phyloP scores from a whole-genome alignment of 2,113 vertebrate genomes.

The Lophochroa leadbeateri region DNA sequence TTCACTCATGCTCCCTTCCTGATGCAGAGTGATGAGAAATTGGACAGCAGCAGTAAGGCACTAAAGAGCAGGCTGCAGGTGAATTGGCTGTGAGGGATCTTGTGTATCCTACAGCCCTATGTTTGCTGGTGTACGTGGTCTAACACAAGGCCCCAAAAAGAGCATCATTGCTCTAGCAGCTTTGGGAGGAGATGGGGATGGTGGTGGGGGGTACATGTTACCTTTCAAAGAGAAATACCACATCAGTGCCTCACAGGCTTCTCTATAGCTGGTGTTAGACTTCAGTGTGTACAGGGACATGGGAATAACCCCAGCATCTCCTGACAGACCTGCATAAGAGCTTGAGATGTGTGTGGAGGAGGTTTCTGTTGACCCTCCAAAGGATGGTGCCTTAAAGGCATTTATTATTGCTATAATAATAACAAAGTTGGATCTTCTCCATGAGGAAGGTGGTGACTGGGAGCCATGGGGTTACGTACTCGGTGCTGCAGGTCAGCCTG shows the following conservation, averaged over 20 bases:
- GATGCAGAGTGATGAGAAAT: background rate
- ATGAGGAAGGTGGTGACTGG: background rate
- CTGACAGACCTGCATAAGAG: background rate
- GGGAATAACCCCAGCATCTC: background rate
- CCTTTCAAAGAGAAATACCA: constrained; percentile 5
- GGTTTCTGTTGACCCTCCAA: background rate
- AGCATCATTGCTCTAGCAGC: background rate
- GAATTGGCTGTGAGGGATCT: background rate
- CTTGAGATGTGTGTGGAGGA: background rate
- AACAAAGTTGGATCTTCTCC: constrained; percentile 10
- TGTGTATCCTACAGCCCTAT: background rate
- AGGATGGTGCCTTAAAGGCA: background rate
- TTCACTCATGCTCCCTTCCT: background rate
- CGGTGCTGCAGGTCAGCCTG: background rate
- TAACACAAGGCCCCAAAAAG: background rate
- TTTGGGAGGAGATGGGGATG: background rate
- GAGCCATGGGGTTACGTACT: background rate
- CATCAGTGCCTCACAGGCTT: background rate
- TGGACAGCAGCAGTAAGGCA: background rate
- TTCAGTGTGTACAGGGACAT: background rate
- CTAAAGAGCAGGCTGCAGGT: rapidly evolving
- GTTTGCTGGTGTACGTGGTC: background rate
- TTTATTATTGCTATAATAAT: background rate
- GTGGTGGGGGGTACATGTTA: background rate
- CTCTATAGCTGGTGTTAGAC: background rate